Evolutionary conservation across 2,113 vertebrate species (phyloP).

Genomic region (Strigops habroptila): DNA sequence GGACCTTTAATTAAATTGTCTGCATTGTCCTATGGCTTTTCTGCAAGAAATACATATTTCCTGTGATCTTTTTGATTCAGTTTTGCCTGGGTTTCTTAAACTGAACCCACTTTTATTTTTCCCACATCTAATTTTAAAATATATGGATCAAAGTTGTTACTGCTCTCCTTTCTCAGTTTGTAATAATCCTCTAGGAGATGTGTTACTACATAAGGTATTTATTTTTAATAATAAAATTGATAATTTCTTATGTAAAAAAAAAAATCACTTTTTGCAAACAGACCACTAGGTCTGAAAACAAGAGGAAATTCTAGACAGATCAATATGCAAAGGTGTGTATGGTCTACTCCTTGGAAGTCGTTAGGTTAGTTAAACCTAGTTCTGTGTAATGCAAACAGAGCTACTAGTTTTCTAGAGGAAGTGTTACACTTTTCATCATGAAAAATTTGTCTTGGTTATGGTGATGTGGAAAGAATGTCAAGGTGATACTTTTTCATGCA

Average conservation of each 20-base stretch:
- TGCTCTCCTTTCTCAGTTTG: background rate
- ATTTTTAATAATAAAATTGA: background rate
- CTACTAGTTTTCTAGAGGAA: background rate
- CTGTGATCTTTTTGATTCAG: background rate
- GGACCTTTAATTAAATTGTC: background rate
- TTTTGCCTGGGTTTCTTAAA: background rate
- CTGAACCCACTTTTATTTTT: background rate
- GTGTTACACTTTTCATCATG: background rate
- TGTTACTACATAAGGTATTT: background rate
- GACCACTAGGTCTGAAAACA: background rate
- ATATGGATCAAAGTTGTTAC: background rate
- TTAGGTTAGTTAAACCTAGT: background rate
- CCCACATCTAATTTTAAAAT: background rate
- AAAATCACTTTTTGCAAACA: background rate
- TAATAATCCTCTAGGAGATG: background rate
- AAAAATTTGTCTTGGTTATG: background rate
- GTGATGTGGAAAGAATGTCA: background rate
- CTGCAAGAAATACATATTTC: background rate
- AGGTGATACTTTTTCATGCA: background rate
- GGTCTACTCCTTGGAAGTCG: background rate
- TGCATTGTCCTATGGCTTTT: background rate
- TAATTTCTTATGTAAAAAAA: background rate
- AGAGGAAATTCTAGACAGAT: background rate
- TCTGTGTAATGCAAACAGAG: background rate
- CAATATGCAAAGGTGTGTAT: background rate